Evolutionary conservation across 2,888 invertebrate species (phyloP), one percentile per base, ranked within the genome.

Genomic region (Drosophila yooni): DNA sequence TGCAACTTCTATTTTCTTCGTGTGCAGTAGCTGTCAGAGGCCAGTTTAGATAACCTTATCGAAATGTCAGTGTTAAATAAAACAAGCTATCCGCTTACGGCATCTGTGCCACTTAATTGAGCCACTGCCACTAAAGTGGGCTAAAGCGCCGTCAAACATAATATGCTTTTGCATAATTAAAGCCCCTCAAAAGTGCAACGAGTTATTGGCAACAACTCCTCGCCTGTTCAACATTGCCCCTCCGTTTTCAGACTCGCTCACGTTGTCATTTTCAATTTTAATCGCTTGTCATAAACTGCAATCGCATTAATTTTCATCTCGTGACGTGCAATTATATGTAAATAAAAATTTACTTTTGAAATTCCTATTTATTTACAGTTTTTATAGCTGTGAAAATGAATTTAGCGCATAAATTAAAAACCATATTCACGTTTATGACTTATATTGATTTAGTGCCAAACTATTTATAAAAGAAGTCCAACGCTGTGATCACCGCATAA

Each of bases 221-320:
- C 51, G 13, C 52, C 21, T 7, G n/a, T 10, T 13, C 53, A 50
- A 25, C n/a, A 4, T 31, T 25, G 10, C 33, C 21, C 33, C n/a
- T 10, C 59, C 10, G 43, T 10, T 31, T 31, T 2, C 36, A 10
- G n/a, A 36, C 50, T 62, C 60, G 54, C 15, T 56, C 50, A 43
- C 48, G 70, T 68, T 74, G 61, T 76, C 62, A 73, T 71, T 80
- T 78, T 79, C 53, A 77, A 78, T 72, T 88, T 86, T 88, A 86
- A 86, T 86, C 89, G 85, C 76, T 88, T 89, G 85, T 89, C 85
- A 86, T 86, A 86, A 89, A 84, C 78, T 88, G 89, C 85, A 88
- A 86, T 86, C 88, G 89, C 78, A 86, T 86, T 88, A 76, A 86
- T 89, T 88, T 75, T 62, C 68, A 77, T 69, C 53, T 61, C 56